Conservation (phyloP, 2,888 invertebrate genomes). For the Chymomyza caudatula region DNA sequence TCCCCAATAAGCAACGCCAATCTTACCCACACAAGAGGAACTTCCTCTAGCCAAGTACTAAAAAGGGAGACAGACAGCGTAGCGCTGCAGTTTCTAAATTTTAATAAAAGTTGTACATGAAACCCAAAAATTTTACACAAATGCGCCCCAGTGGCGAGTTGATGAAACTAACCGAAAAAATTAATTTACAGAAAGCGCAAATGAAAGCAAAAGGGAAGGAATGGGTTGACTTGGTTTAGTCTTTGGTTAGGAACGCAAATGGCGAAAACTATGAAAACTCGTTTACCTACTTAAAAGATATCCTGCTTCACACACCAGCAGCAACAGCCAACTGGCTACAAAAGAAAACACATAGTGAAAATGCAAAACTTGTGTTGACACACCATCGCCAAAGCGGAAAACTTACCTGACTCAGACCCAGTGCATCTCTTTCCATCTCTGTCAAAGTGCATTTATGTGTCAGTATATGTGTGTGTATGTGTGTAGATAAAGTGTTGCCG, state of each 20-base stretch:
- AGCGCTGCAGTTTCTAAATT: conserved; percentile 34
- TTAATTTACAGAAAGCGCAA: conserved; percentile 53
- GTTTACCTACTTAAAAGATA: conserved; percentile 58
- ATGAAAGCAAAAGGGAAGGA: conserved; percentile 5
- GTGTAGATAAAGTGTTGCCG: conserved; percentile 34
- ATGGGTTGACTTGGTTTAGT: neutral
- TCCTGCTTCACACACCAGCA: neutral
- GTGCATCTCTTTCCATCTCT: neutral
- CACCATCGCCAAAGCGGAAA: conserved; percentile 17
- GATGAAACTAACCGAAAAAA: conserved; percentile 45
- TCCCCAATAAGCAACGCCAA: conserved; percentile 17
- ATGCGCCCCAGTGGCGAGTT: conserved; percentile 53
- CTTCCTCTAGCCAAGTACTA: conserved; percentile 21
- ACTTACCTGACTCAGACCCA: conserved; percentile 20
- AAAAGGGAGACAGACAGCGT: neutral
- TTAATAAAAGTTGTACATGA: conserved; percentile 53
- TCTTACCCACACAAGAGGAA: neutral
- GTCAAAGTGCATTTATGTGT: neutral
- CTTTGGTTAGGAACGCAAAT: conserved; percentile 22
- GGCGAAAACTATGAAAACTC: conserved; percentile 65
- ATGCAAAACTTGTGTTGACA: conserved; percentile 68
- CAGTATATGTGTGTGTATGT: conserved; percentile 8
- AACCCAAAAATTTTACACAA: conserved; percentile 51
- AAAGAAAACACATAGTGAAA: conserved; percentile 54
- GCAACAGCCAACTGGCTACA: conserved; percentile 10